A percentile compares a stretch with the other conserved stretches of the same genome.
These are phyloP conservation scores for Drosophila mulleri DNA, from an alignment of 2,888 invertebrate species.

Conservation along the genomic window DNA sequence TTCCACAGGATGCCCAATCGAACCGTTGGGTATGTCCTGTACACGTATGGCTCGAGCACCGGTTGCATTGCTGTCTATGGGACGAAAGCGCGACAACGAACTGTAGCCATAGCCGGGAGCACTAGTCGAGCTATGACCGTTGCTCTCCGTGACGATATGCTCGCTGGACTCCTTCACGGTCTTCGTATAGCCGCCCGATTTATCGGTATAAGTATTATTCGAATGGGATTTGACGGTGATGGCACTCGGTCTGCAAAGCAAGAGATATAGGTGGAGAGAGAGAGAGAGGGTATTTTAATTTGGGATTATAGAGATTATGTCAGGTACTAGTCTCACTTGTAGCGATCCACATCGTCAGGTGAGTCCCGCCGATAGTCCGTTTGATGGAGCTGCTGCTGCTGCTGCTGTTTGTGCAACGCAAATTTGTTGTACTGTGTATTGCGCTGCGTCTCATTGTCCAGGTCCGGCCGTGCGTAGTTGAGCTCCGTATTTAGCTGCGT, in stretches of 20 bases:
- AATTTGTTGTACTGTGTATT: slow-evolving; percentile 88
- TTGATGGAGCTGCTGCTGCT: slow-evolving; percentile 71
- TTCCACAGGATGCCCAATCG: slow-evolving; percentile 95
- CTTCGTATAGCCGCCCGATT: slow-evolving; percentile 83
- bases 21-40: slow-evolving; percentile 93
- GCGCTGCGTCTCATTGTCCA: slow-evolving; percentile 88
- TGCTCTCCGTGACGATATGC: slow-evolving; percentile 84
- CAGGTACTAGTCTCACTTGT: slow-evolving; percentile 61
- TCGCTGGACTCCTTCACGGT: slow-evolving; percentile 85
- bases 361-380: slow-evolving; percentile 82
- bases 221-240: slow-evolving; percentile 84
- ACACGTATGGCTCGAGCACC: slow-evolving; percentile 95
- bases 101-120: slow-evolving; percentile 75
- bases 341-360: slow-evolving; percentile 81
- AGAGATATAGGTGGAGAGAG: neutral
- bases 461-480: slow-evolving; percentile 85
- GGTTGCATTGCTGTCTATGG: slow-evolving; percentile 87
- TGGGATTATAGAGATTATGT: neutral
- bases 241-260: slow-evolving; percentile 80
- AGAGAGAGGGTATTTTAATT: neutral
- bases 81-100: slow-evolving; percentile 83
- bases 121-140: slow-evolving; percentile 57
- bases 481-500: slow-evolving; percentile 86
- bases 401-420: slow-evolving; percentile 82
- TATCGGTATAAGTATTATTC: slow-evolving; percentile 83